These are phyloP conservation scores for Empis stercorea DNA, from an alignment of 2,888 invertebrate genomes.

Conservation along the genomic window DNA sequence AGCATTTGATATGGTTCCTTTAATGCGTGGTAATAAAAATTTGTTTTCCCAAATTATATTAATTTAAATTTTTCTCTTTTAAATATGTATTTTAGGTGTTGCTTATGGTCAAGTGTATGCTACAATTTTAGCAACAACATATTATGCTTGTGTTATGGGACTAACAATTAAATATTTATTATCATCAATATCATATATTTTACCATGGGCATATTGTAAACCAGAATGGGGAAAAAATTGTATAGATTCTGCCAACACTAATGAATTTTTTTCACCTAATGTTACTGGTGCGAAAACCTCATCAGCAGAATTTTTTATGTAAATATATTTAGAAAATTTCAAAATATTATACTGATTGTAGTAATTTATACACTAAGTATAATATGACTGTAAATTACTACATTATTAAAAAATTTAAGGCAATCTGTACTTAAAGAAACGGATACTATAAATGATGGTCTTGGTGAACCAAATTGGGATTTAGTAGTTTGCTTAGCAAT, in stretches of 20 bases:
- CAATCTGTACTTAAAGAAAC: slow-evolving; percentile 40
- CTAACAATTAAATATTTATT: slow-evolving; percentile 49
- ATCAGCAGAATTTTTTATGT: slow-evolving; percentile 36
- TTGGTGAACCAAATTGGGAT: slow-evolving; percentile 42
- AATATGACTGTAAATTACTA: not conserved
- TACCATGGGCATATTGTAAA: slow-evolving; percentile 51
- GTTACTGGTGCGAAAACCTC: slow-evolving; percentile 17
- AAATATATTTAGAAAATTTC: slow-evolving; percentile 11
- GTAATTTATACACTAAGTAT: too few species aligned
- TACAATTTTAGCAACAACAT: slow-evolving; percentile 46
- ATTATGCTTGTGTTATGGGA: slow-evolving; percentile 54
- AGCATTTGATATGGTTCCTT: slow-evolving; percentile 49
- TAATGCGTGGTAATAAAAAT: slow-evolving; percentile 50
- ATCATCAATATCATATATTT: slow-evolving; percentile 42
- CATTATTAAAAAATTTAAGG: slow-evolving; percentile 22
- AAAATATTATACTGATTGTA: too few species aligned
- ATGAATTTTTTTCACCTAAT: slow-evolving; percentile 4
- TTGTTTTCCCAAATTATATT: too few species aligned
- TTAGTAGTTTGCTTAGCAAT: slow-evolving; percentile 40
- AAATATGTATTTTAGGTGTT: slow-evolving; percentile 33
- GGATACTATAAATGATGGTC: slow-evolving; percentile 36
- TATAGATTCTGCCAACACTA: slow-evolving; percentile 22
- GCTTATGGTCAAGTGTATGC: slow-evolving; percentile 44
- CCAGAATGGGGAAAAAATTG: slow-evolving; percentile 39
- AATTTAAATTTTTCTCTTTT: not conserved